Base-by-base conservation (phyloP, 2,113 vertebrate species). In the Mystacornis crossleyi region DNA sequence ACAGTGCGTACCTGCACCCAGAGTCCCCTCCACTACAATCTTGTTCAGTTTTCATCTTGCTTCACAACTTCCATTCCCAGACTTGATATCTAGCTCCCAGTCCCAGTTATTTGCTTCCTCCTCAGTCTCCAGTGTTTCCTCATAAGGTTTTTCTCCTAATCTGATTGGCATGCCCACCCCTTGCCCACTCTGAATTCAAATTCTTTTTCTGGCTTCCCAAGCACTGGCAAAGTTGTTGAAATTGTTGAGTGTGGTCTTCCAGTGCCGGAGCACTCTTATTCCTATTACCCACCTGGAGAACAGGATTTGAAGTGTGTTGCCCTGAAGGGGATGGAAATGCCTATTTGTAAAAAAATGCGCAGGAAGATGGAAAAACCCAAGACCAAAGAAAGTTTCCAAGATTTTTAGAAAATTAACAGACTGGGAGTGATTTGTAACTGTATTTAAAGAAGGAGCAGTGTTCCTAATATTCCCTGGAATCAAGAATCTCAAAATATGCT, bases 81-180 rank as follows among this genome's bases (percentile, higher is more conserved):
- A 50, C 25, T 79, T n/a, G 3, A 19, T 71, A 42, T 38, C 9
- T 42, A 67, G 18, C 15, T 83, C 25, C 18, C 23, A 72, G 21
- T 72, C 19, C 19, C 33, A 38, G 19, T 65, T 93, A 66, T 85
- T 34, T 20, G 65, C 50, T 73, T 18, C 15, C 4, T 85, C 8
- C 11, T 78, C 0, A 0, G 8, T 45, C 25, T 79, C 12, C n/a
- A 60, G 3, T 18, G 9, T 79, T 74, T 84, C 17, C 6, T 75
- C 20, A 21, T 7, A 29, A 36, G 5, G 3, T 45, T 92, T 95
- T 67, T 77, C 10, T 78, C 24, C 54, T 47, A 6, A 78, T 62
- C 7, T 47, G 5, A 10, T 70, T 77, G 71, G 23, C 33, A 40
- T 25, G 4, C 38, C 47, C 18, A 61, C 10, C 6, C 5, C 14